These are phyloP conservation scores for Eumeta japonica DNA, from an alignment of 1,140 invertebrate genomes.

Conservation along the genomic window DNA sequence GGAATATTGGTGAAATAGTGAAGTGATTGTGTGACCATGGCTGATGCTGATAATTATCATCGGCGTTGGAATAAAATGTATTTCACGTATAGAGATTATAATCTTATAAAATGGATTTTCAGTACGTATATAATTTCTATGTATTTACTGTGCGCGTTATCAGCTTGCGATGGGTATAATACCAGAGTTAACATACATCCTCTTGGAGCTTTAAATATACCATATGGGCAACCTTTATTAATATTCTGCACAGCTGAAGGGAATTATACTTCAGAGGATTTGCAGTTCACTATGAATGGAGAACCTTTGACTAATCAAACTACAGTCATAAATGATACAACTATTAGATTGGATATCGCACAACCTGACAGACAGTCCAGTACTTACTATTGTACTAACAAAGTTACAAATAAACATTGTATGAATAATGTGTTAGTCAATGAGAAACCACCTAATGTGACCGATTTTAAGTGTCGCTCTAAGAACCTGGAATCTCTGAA, in stretches of 20 bases:
- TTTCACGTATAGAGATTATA: background rate
- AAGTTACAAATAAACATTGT: slow-evolving; percentile 28
- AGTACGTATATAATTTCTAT: background rate
- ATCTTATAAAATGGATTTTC: no score
- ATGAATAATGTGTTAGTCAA: slow-evolving; percentile 34
- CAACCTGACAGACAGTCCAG: slow-evolving; percentile 24
- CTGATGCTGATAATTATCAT: background rate
- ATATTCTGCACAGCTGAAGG: slow-evolving; percentile 36
- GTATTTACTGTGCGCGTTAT: background rate
- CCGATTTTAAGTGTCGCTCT: slow-evolving; percentile 66
- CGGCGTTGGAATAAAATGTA: background rate
- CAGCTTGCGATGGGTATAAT: slow-evolving; percentile 7
- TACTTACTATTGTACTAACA: slow-evolving; percentile 35
- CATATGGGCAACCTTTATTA: slow-evolving; percentile 35
- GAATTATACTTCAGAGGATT: slow-evolving; percentile 21
- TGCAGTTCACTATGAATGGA: slow-evolving; percentile 25
- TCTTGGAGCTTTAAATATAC: slow-evolving; percentile 20
- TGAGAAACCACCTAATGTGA: slow-evolving; percentile 53
- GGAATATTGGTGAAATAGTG: background rate
- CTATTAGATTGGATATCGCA: slow-evolving; percentile 28
- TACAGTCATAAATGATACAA: slow-evolving; percentile 31
- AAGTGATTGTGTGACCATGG: background rate
- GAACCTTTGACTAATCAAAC: slow-evolving; percentile 15
- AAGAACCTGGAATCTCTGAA: slow-evolving; percentile 66
- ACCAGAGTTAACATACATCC: slow-evolving; percentile 30